Conservation (phyloP, 2,797 vertebrate genomes). For the Cirrhinus mrigala region DNA sequence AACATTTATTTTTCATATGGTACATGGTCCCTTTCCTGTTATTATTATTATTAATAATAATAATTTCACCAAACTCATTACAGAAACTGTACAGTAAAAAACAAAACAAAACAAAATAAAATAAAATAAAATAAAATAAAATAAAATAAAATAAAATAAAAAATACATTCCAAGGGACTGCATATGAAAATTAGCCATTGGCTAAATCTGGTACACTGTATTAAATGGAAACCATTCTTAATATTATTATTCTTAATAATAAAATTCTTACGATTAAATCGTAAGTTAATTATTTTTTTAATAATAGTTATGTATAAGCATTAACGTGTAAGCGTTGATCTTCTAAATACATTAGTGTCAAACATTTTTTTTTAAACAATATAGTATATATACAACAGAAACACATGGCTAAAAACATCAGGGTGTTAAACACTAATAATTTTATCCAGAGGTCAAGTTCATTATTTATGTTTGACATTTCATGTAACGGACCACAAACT, state of each 20-base stretch:
- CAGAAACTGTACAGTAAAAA: not conserved
- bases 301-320: not conserved
- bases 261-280: not conserved
- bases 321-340: not conserved
- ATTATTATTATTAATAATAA: too few relatives aligned
- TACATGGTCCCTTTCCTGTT: too few relatives aligned
- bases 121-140: too few relatives aligned
- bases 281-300: not conserved
- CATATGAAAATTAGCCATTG: too few relatives aligned
- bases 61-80: not conserved
- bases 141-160: too few relatives aligned
- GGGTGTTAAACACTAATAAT: not conserved
- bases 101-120: not conserved
- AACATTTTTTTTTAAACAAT: not conserved
- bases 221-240: not conserved
- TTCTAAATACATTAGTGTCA: not conserved
- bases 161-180: too few relatives aligned
- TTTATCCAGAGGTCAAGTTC: conserved; percentile 36
- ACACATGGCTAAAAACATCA: not conserved
- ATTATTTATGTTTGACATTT: conserved; percentile 48
- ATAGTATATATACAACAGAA: not conserved
- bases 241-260: not conserved
- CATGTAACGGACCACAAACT: conserved; percentile 40
- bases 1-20: too few relatives aligned
- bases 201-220: too few relatives aligned